A percentile compares a stretch with the other conserved stretches of the same genome.
phyloP scores from a whole-genome alignment of 2,113 vertebrate species.

The Carassius carassius region DNA sequence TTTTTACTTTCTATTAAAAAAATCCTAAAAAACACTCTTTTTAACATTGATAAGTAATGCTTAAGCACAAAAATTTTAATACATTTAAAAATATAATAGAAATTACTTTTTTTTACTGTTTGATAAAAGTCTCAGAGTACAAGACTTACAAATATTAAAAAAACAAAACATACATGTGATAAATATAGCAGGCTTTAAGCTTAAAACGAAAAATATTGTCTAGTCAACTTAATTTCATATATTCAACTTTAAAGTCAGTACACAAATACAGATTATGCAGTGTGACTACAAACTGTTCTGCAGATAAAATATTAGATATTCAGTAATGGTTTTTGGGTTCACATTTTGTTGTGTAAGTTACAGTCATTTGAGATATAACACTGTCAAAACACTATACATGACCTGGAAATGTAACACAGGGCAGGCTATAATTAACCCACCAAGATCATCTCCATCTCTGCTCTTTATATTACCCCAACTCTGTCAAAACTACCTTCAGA shows the following conservation, averaged over 20 bases:
- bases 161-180: too few species aligned
- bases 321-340: neutral
- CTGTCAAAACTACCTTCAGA: constrained; percentile 10
- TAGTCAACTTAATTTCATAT: neutral
- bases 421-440: constrained; percentile 49
- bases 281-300: neutral
- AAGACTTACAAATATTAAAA: too few species aligned
- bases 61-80: too few species aligned
- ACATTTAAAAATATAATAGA: too few species aligned
- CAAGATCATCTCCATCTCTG: constrained; percentile 11
- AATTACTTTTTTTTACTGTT: too few species aligned
- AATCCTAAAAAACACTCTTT: too few species aligned
- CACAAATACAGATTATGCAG: neutral
- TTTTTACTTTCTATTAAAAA: too few species aligned
- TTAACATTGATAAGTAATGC: too few species aligned
- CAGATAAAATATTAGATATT: neutral
- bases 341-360: neutral
- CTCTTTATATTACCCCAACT: constrained; percentile 35
- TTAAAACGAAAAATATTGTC: too few species aligned
- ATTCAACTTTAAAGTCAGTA: neutral
- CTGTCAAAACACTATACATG: constrained; percentile 30
- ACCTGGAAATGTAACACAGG: constrained; percentile 24
- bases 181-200: too few species aligned
- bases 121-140: too few species aligned
- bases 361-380: constrained; percentile 15